These are phyloP conservation scores for Antrozous pallidus DNA, from an alignment of 2,797 vertebrate genomes.

Conservation along the genomic window DNA sequence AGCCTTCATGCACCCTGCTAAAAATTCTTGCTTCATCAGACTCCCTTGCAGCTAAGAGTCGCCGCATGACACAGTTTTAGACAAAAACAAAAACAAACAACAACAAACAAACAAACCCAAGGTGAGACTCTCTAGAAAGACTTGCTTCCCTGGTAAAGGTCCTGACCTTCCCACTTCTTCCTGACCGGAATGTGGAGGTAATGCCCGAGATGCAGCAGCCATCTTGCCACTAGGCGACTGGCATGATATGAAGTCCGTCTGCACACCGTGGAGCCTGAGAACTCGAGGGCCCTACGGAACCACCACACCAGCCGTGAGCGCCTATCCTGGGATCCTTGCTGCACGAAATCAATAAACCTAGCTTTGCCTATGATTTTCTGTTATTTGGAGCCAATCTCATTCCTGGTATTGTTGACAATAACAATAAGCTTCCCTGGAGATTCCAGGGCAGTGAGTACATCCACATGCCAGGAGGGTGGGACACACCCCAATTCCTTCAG, in stretches of 20 bases:
- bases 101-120: background rate
- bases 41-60: background rate
- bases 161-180: background rate
- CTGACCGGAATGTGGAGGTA: background rate
- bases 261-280: background rate
- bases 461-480: background rate
- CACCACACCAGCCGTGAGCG: background rate
- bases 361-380: background rate
- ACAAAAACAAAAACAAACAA: background rate
- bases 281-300: background rate
- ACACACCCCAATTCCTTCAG: background rate
- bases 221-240: background rate
- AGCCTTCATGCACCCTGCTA: background rate
- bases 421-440: background rate
- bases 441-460: background rate
- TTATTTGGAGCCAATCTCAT: background rate
- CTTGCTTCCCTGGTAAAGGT: conserved; percentile 7
- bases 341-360: background rate
- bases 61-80: background rate
- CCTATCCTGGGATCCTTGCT: background rate
- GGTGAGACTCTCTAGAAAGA: background rate
- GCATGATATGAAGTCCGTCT: background rate
- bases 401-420: background rate
- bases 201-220: background rate
- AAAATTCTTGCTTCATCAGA: conserved; percentile 4